phyloP scores from a whole-genome alignment of 2,113 vertebrate species.

The Oryzias javanicus region DNA sequence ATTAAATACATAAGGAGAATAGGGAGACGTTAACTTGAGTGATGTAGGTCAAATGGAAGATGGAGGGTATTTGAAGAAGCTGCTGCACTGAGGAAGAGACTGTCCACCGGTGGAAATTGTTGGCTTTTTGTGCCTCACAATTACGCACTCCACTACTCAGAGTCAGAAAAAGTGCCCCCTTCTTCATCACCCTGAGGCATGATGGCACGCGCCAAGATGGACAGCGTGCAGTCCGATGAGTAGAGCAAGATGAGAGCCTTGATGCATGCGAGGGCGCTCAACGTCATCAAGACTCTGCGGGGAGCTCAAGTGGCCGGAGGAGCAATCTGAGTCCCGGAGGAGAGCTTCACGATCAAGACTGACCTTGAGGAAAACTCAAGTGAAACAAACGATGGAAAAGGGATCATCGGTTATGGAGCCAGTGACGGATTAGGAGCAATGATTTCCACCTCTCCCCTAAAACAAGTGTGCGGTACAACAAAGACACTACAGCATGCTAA shows the following conservation, averaged over 20 bases:
- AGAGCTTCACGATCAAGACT: slow-evolving; percentile 39
- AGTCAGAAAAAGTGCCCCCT: slow-evolving; percentile 4
- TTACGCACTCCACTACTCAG: slow-evolving; percentile 41
- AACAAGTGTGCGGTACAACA: neutral
- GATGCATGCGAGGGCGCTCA: slow-evolving; percentile 9
- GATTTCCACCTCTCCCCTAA: slow-evolving; percentile 18
- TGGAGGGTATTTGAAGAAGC: slow-evolving; percentile 32
- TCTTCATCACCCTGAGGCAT: slow-evolving; percentile 9
- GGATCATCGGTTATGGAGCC: slow-evolving; percentile 48
- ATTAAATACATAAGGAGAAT: slow-evolving; percentile 38
- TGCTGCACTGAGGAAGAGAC: slow-evolving; percentile 34
- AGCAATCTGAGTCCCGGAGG: slow-evolving; percentile 35
- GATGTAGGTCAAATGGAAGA: slow-evolving; percentile 48
- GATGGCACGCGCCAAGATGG: slow-evolving; percentile 15
- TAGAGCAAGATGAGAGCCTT: slow-evolving; percentile 6
- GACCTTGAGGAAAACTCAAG: slow-evolving; percentile 51
- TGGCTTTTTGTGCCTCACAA: slow-evolving; percentile 39
- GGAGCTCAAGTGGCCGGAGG: slow-evolving; percentile 35
- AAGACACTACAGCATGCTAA: slow-evolving; percentile 12
- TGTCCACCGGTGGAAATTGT: slow-evolving; percentile 48
- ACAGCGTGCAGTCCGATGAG: slow-evolving; percentile 13
- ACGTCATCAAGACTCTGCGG: slow-evolving; percentile 17
- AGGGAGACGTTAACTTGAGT: slow-evolving; percentile 23
- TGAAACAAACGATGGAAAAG: slow-evolving; percentile 42
- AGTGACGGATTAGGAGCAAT: slow-evolving; percentile 47